phyloP scores from a whole-genome alignment of 2,888 invertebrate genomes.

The Dicranocentrus wangi region DNA sequence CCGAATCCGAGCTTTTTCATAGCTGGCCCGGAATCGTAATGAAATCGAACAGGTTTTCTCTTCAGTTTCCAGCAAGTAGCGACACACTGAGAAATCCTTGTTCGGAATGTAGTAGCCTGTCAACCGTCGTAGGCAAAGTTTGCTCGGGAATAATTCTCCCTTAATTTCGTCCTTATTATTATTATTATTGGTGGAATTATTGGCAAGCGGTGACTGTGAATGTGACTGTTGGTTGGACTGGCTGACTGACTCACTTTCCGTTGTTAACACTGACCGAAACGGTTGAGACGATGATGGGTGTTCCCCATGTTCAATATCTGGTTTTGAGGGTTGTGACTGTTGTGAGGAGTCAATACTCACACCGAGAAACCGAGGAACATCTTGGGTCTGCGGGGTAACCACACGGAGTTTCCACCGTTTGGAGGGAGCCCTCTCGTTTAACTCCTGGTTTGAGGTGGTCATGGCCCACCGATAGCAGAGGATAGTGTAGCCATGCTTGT shows the following conservation, averaged over 20 bases:
- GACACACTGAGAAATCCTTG: constrained; percentile 56
- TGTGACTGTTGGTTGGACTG: too few relatives aligned
- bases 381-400: constrained; percentile 28
- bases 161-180: background rate
- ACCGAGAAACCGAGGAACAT: constrained; percentile 29
- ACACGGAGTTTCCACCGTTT: constrained; percentile 54
- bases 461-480: constrained; percentile 57
- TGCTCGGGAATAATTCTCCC: constrained; percentile 20
- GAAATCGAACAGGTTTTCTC: constrained; percentile 36
- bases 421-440: constrained; percentile 26
- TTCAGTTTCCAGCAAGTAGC: constrained; percentile 42
- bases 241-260: too few relatives aligned
- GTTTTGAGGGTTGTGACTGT: too few relatives aligned
- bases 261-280: background rate
- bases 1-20: constrained; percentile 19
- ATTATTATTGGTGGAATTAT: background rate
- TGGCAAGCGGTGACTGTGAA: too few relatives aligned
- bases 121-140: constrained; percentile 37
- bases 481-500: constrained; percentile 56
- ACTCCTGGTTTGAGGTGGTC: background rate
- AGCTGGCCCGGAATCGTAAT: constrained; percentile 36
- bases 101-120: constrained; percentile 63
- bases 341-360: background rate
- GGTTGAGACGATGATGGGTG: background rate
- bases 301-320: background rate